Conservation (phyloP, 2,888 invertebrate species). For the Lathronympha strigana region DNA sequence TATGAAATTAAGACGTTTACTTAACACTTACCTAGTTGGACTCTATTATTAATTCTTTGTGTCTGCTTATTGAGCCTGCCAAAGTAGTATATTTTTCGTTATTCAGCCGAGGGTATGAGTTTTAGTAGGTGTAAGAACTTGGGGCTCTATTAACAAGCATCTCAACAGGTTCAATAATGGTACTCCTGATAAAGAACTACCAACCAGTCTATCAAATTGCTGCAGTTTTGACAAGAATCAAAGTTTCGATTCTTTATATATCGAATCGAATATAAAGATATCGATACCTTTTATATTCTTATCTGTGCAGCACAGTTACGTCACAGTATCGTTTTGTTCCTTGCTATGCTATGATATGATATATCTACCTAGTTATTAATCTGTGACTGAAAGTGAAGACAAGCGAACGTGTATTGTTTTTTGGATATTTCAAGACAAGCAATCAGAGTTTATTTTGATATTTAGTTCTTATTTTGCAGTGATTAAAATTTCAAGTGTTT, state of each 20-base stretch:
- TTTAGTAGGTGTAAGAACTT: too few relatives aligned
- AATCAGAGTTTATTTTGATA: conserved; percentile 18
- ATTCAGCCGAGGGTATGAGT: too few relatives aligned
- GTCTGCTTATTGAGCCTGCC: too few relatives aligned
- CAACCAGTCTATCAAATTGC: too few relatives aligned
- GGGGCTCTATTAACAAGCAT: too few relatives aligned
- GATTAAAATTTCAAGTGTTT: conserved; percentile 35
- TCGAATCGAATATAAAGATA: neutral
- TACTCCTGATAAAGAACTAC: too few relatives aligned
- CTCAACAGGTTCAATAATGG: too few relatives aligned
- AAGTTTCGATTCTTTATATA: neutral
- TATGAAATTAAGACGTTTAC: too few relatives aligned
- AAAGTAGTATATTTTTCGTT: too few relatives aligned
- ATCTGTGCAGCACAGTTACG: conserved; percentile 19
- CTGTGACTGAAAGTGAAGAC: conserved; percentile 13
- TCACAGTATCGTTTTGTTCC: conserved; percentile 10
- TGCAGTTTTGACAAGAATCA: neutral
- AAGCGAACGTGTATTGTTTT: conserved; percentile 11
- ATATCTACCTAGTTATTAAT: neutral
- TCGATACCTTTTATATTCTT: neutral
- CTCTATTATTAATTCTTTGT: too few relatives aligned
- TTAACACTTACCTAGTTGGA: too few relatives aligned
- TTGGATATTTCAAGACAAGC: conserved; percentile 5
- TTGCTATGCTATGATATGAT: neutral
- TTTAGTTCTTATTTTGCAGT: conserved; percentile 22